Base-by-base conservation (phyloP, 2,888 invertebrate genomes). In the Netelia inedita region DNA sequence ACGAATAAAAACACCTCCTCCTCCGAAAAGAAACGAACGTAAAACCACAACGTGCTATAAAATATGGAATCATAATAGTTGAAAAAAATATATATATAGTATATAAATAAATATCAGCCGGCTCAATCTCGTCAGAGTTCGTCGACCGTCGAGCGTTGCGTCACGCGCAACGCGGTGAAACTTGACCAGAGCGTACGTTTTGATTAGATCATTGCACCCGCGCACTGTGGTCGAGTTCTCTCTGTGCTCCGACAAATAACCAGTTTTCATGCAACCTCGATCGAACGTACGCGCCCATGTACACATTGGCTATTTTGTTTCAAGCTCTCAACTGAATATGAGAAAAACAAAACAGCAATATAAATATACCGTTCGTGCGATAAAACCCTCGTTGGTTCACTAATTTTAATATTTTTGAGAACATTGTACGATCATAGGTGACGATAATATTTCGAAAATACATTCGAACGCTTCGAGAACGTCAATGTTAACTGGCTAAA, bases 241-340 rank as follows among this genome's bases (percentile, higher is more conserved):
- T 68, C 46, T 14, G 14, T 68, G 28, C n/a, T n/a, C 71, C 79
- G 74, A 79, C 69, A 57, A 74, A 75, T 79, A 75, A 79, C 74
- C 57, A 71, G 74, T 74, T 83, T 74, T 65, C 74, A 57, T 46
- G 69, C 16, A 35, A 46, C 35, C 28, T 28, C 68, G 46, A 41
- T 71, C 35, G n/a, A 14, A 46, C 9, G 16, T 55, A 72, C 28
- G 53, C 41, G 10, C 19, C 16, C 41, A 28, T 63, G n/a, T 35
- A 46, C 19, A 43, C 50, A 46, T 23, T 21, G 41, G 63, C 23
- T 16, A 73, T 55, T 68, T 73, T 53, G 9, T 14, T 28, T 41
- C 57, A 41, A 66, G 19, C 53, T 6, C 43, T 28, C 3, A 28
- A 28, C 5, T 28, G 3, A 43, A 16, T 11, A 14, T 23, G 10